Percentiles rank a stretch among this genome's conserved stretches.
Evolutionary conservation across 2,113 vertebrate genomes (phyloP).

Genomic region (Pungitius pungitius): DNA sequence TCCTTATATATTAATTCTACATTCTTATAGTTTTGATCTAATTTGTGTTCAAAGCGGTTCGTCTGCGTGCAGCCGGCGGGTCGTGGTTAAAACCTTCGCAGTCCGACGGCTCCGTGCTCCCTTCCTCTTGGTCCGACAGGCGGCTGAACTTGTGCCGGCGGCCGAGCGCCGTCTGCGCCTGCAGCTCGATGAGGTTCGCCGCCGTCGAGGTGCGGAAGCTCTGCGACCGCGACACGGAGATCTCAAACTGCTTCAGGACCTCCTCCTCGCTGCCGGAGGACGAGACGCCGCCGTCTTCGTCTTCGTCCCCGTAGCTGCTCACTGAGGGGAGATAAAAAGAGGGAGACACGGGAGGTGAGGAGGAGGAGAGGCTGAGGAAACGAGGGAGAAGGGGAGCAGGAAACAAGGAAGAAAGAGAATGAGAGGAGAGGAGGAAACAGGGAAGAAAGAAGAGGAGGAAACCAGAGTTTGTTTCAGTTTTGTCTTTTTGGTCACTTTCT

Average conservation of each 20-base stretch:
- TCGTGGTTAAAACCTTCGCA: constrained; percentile 78
- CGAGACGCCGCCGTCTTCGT: constrained; percentile 72
- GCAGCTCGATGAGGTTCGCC: constrained; percentile 50
- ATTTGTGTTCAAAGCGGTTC: too few species aligned
- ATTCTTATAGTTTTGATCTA: too few species aligned
- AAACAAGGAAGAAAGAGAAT: constrained; percentile 24
- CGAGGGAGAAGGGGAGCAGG: neutral
- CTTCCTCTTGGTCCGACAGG: constrained; percentile 78
- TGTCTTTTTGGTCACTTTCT: neutral
- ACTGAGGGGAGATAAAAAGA: constrained; percentile 63
- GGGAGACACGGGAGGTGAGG: constrained; percentile 31
- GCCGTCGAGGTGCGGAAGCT: constrained; percentile 72
- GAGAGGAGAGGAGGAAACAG: neutral
- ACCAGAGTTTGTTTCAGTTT: neutral
- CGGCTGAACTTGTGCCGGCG: constrained; percentile 73
- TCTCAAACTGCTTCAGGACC: constrained; percentile 86
- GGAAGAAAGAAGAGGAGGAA: neutral
- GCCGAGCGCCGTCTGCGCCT: constrained; percentile 45
- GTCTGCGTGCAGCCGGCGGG: too few species aligned
- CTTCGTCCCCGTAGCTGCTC: constrained; percentile 80
- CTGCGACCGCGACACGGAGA: constrained; percentile 84
- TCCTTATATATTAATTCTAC: too few species aligned
- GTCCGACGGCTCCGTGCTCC: constrained; percentile 79
- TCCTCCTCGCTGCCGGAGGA: constrained; percentile 85
- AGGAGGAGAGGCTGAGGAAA: constrained; percentile 27